Evolutionary conservation across 2,888 invertebrate species (phyloP), one percentile per base, ranked within the genome.

Genomic region (Panopea generosa): DNA sequence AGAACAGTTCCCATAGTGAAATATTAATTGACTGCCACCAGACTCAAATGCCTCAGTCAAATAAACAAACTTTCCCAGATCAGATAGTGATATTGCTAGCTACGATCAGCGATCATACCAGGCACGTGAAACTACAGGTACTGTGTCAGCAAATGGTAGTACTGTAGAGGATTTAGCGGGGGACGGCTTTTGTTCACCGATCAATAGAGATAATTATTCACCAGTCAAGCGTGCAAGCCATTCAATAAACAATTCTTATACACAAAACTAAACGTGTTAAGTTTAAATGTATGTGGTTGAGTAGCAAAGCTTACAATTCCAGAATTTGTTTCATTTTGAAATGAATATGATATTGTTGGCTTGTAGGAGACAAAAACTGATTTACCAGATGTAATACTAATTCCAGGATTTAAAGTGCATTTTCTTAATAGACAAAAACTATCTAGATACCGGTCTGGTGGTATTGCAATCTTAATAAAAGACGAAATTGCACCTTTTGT

Each of bases 221-320:
- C 33, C 11, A 11, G 11, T 11, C 6, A 4, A 33, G 4, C 11
- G 33, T 33, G 33, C 11, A 7, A 11, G 11, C 33, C 33, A 33
- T 4, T 7, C 33, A 33, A 33, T 33, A 7, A 33, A 33, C 11
- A 33, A 33, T 33, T 33, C 33, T 11, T 33, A 4, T 33, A 11
- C 11, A 33, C 11, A 7, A 7, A 33, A 33, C 11, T 33, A 4
- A 33, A 33, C 2, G n/a, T 53, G 2, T 27, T 53, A 24, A 26
- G 20, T n/a, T 38, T 62, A 22, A 62, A 62, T 62, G 62, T 62
- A n/a, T 62, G 62, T 62, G 62, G 62, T 11, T 52, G 49, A 50
- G 18, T 7, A 29, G n/a, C 62, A 33, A 62, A 62, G 24, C 16
- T 62, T 16, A 9, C 18, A 26, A n/a, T 11, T 33, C 50, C 62